These are phyloP conservation scores for Naso thynnoides DNA, from an alignment of 2,797 vertebrate species.

Conservation along the genomic window DNA sequence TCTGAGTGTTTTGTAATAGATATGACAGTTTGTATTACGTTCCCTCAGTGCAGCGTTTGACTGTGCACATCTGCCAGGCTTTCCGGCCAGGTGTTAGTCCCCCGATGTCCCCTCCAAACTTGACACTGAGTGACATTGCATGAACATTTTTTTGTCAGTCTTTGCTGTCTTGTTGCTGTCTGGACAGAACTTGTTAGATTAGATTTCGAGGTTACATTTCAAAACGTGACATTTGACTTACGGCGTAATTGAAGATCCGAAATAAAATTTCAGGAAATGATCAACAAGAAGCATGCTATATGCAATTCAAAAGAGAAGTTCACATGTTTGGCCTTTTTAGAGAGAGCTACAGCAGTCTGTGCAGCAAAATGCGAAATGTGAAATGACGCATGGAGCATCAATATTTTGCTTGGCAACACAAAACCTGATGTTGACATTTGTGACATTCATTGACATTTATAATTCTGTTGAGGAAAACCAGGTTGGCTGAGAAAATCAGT, in stretches of 20 bases:
- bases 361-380: not conserved
- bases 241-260: not conserved
- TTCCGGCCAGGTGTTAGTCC: not conserved
- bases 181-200: not conserved
- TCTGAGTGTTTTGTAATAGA: constrained; percentile 25
- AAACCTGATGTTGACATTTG: not conserved
- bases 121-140: not conserved
- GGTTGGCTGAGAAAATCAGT: not conserved
- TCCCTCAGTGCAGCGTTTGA: not conserved
- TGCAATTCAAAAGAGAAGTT: not conserved
- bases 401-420: not conserved
- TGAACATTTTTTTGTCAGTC: not conserved
- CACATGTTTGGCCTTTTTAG: not conserved
- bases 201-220: not conserved
- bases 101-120: not conserved
- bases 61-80: constrained; percentile 40
- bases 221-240: not conserved
- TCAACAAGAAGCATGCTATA: not conserved
- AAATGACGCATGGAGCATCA: not conserved
- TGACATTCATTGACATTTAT: too few relatives aligned
- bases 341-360: not conserved
- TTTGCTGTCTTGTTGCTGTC: not conserved
- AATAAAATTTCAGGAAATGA: not conserved
- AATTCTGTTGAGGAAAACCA: not conserved
- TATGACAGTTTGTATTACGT: not conserved